These are phyloP conservation scores for Octonoba sinensis DNA, from an alignment of 2,888 invertebrate genomes.

Conservation along the genomic window DNA sequence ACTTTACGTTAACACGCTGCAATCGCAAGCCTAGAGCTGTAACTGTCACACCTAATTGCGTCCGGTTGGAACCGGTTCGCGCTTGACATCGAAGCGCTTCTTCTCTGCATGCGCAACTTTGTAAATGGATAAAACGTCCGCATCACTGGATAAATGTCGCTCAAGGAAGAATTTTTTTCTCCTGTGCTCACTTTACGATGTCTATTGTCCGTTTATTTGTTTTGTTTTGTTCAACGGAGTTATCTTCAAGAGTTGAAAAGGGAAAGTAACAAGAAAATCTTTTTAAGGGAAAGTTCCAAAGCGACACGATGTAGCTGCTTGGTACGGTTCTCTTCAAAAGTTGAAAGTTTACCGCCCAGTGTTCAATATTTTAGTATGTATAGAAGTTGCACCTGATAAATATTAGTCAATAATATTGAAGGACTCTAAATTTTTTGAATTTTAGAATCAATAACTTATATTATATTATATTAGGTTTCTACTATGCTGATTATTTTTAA, in stretches of 20 bases:
- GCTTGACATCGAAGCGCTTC: slow-evolving; percentile 44
- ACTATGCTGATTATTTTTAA: too few species aligned
- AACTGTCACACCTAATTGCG: slow-evolving; percentile 63
- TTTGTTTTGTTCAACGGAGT: slow-evolving; percentile 18
- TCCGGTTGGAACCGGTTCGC: slow-evolving; percentile 44
- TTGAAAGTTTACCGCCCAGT: too few species aligned
- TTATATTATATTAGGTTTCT: too few species aligned
- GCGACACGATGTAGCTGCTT: background rate
- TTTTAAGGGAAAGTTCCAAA: too few species aligned
- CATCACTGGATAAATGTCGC: slow-evolving; percentile 59
- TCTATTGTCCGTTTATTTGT: slow-evolving; percentile 40
- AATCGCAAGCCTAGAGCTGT: slow-evolving; percentile 39
- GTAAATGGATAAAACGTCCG: slow-evolving; percentile 61
- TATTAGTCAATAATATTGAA: too few species aligned
- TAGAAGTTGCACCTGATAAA: too few species aligned
- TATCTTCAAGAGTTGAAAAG: slow-evolving; percentile 11
- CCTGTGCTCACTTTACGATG: slow-evolving; percentile 40
- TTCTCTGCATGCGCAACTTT: slow-evolving; percentile 59
- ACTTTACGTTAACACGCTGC: slow-evolving; percentile 49
- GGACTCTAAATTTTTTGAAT: too few species aligned
- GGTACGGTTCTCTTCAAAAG: too few species aligned
- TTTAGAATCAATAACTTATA: too few species aligned
- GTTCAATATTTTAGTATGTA: too few species aligned
- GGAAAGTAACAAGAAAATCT: too few species aligned
- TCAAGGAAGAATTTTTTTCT: slow-evolving; percentile 42